Conservation (phyloP, 2,797 vertebrate species). For the Peromyscus eremicus region DNA sequence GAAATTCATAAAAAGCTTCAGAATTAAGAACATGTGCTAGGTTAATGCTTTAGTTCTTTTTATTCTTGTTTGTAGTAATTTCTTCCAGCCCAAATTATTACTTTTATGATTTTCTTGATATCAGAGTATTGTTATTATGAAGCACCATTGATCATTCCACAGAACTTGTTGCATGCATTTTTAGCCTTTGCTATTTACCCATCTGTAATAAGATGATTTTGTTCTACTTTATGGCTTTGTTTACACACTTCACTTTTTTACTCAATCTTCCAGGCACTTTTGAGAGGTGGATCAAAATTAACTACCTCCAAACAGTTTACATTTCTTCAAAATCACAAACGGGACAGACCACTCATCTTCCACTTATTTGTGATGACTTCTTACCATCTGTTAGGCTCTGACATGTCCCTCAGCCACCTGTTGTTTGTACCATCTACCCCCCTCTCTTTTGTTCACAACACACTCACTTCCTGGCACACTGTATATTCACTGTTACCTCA, state of each 20-base stretch:
- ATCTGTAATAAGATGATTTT: not conserved
- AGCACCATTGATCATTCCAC: not conserved
- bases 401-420: not conserved
- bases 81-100: not conserved
- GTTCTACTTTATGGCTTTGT: not conserved
- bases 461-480: not conserved
- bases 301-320: not conserved
- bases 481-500: not conserved
- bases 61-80: not conserved
- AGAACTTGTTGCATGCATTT: not conserved
- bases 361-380: not conserved
- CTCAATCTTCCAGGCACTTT: not conserved
- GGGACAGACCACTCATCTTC: not conserved
- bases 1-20: not conserved
- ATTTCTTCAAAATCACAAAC: not conserved
- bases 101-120: slow-evolving; percentile 9
- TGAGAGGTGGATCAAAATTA: not conserved
- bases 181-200: not conserved
- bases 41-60: not conserved
- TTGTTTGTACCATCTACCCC: not conserved
- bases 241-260: slow-evolving; percentile 1
- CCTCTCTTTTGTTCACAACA: not conserved
- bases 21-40: not conserved
- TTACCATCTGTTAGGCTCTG: not conserved
- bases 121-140: not conserved